Evolutionary conservation across 1,140 invertebrate genomes (phyloP), one percentile per base, ranked within the genome.

Genomic region (Rhyzopertha dominica): DNA sequence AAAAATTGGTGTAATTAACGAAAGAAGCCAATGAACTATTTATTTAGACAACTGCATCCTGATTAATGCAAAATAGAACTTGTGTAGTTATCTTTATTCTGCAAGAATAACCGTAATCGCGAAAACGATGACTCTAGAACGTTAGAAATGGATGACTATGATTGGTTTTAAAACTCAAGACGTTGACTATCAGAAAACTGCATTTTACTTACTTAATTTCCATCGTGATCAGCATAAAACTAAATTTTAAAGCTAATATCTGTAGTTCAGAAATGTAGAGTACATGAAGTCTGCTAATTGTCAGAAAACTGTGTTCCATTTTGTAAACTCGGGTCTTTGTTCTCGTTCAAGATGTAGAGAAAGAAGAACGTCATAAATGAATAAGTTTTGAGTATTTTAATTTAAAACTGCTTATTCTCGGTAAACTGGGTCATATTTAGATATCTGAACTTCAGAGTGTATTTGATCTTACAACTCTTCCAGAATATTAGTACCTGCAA

Each of bases 231-330:
- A 9, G 9, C 13, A 10, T 32, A 18, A 18, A 12, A 18, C 20
- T 32, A 18, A 32, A 14, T 12, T 14, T 32, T 32, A 32, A 32
- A 18, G 30, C 30, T 32, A 32, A 32, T 32, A 32, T 32, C 30
- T 32, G 20, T 19, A 32, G 17, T 32, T 32, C 30, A 9, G 30
- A 19, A 18, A 19, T 32, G 20, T 18, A 32, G 30, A 32, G 20
- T 18, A 18, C 20, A 19, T 19, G n/a, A 5, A 19, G 20, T 18
- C 30, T 32, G 20, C 30, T 18, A 32, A 32, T 32, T 32, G 17
- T 32, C 17, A 32, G 30, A 32, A 18, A 32, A 32, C 20, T 32
- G 30, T 32, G 20, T 32, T 32, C 16, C 30, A 8, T 32, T 14
- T 16, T 32, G 5, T 13, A 13, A 12, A 13, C 2, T 3, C 16